Conservation (phyloP, 2,797 vertebrate genomes). For the Otolemur crassicaudatus region DNA sequence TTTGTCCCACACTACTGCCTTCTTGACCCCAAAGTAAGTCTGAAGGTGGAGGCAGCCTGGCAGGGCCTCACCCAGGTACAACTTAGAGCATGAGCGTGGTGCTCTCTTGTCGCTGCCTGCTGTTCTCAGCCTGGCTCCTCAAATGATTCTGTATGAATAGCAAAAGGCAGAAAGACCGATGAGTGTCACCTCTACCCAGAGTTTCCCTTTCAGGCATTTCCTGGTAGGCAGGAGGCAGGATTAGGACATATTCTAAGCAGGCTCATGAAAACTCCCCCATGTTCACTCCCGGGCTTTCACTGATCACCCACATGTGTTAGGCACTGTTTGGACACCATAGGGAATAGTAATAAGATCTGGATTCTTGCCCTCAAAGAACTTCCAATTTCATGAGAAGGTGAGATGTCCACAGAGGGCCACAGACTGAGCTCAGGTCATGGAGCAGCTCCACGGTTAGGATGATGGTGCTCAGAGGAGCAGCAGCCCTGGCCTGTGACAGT, state of each 20-base stretch:
- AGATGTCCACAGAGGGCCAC: neutral
- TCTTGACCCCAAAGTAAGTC: neutral
- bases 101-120: no score
- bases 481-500: neutral
- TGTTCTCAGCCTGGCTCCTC: neutral
- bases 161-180: neutral
- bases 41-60: neutral
- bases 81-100: neutral
- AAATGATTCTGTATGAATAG: neutral
- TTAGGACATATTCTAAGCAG: neutral
- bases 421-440: neutral
- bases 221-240: neutral
- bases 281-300: neutral
- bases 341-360: neutral
- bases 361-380: neutral
- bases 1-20: neutral
- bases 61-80: neutral
- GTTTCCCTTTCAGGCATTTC: neutral
- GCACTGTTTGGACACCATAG: neutral
- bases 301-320: neutral
- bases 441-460: neutral
- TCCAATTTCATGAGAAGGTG: neutral
- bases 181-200: neutral
- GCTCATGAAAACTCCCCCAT: neutral
- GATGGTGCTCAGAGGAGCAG: neutral